Evolutionary conservation across 2,797 vertebrate genomes (phyloP), one percentile per base, ranked within the genome.

Genomic region (Anguilla megastoma): DNA sequence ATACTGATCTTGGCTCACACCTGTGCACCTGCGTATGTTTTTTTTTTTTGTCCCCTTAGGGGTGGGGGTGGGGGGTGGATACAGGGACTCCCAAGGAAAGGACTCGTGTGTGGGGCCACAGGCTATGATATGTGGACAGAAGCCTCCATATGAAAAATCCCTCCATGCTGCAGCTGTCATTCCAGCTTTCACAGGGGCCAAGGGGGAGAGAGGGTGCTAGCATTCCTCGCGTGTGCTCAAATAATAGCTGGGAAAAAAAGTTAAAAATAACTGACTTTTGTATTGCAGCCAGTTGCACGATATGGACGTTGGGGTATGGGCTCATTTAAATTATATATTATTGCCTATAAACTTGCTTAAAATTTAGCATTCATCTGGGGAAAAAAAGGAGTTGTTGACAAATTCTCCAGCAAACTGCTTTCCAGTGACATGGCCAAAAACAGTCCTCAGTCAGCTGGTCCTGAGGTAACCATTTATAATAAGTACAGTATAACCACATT

Each of bases 141-240:
- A 12, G 66, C 79, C 87, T 79, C 87, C 80, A 71, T 89, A 69
- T 79, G 84, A 74, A 50, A 91, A 90, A 90, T 91, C 92, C 36
- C 90, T 91, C 87, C 80, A 85, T 10, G 90, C 88, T 88, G 92
- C 94, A 95, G 95, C 95, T 95, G 95, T 91, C 93, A 86, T 88
- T 88, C 91, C 93, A 95, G 93, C 94, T 94, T 93, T 94, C 93
- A 91, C 71, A 0, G 74, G 33, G 54, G 27, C 54, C 10, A 18
- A 30, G 33, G 84, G 52, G 33, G 27, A 69, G n/a, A 5, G 16
- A 14, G n/a, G 21, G 52, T 74, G 54, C 16, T 36, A 41, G 84
- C 41, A 58, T 85, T 45, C 82, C 63, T 71, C 18, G 30, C 4
- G 1, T 50, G 45, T 24, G 6, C 79, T 48, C 18, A 50, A n/a